These are phyloP conservation scores for Muscicapa adusta DNA, from an alignment of 2,113 vertebrate genomes.

Conservation along the genomic window DNA sequence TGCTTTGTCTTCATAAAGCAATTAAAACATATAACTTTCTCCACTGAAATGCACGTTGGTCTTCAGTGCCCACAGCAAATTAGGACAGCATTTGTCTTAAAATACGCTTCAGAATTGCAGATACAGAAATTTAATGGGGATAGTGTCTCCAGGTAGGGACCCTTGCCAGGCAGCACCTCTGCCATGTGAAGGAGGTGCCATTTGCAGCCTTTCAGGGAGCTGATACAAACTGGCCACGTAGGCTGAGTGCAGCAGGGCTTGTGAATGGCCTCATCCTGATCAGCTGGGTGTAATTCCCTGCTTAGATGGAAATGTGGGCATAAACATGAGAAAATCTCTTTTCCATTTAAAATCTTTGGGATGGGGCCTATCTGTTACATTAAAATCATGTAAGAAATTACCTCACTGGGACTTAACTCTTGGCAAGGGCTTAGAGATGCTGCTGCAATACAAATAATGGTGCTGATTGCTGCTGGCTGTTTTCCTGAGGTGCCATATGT, in stretches of 20 bases:
- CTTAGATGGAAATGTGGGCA: neutral
- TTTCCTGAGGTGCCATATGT: neutral
- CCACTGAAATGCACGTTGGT: conserved; percentile 64
- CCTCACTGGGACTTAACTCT: neutral
- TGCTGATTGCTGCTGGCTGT: conserved; percentile 20
- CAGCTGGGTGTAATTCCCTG: neutral
- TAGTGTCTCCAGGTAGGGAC: conserved; percentile 39
- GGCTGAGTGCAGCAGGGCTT: neutral
- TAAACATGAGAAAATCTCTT: neutral
- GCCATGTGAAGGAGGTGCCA: neutral
- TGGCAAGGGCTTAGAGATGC: neutral
- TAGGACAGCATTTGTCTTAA: conserved; percentile 73
- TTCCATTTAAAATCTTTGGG: neutral
- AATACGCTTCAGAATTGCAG: conserved; percentile 10
- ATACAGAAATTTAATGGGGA: neutral
- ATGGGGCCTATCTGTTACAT: neutral
- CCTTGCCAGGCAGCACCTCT: neutral
- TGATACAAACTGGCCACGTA: accelerated
- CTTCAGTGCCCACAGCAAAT: conserved; percentile 70
- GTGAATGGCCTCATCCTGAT: neutral
- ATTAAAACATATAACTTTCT: conserved; percentile 76
- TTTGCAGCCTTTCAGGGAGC: neutral
- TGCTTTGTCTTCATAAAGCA: conserved; percentile 79
- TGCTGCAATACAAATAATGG: neutral
- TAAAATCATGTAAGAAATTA: neutral